phyloP scores from a whole-genome alignment of 2,797 vertebrate species.

The Rhinatrema bivittatum region DNA sequence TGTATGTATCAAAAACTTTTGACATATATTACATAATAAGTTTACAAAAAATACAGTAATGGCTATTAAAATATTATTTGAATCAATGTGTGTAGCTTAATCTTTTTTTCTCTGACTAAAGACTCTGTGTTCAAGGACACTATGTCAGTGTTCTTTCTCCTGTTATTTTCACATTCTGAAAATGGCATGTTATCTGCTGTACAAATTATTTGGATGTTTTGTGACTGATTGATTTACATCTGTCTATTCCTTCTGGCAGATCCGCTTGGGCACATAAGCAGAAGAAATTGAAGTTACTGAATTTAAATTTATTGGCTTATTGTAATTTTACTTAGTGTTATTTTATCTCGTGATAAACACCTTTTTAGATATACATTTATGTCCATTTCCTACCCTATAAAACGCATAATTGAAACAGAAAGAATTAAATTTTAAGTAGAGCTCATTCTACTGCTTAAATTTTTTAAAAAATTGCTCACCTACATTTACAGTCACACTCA shows the following conservation, averaged over 20 bases:
- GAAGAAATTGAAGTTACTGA: conserved; percentile 20
- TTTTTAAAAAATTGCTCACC: conserved; percentile 17
- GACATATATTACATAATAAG: conserved; percentile 30
- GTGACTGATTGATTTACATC: conserved; percentile 7
- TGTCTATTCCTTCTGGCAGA: conserved; percentile 13
- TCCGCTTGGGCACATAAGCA: conserved; percentile 20
- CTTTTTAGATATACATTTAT: no score
- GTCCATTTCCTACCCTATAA: no score
- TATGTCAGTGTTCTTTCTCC: conserved; percentile 30
- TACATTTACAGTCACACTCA: conserved; percentile 30
- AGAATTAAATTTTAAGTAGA: background rate
- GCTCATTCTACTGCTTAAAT: conserved; percentile 17
- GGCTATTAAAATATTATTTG: conserved; percentile 51
- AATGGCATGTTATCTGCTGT: background rate
- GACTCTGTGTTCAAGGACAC: no score
- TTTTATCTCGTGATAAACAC: no score
- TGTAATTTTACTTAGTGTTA: conserved; percentile 13
- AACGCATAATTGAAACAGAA: no score
- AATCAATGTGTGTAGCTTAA: conserved; percentile 50
- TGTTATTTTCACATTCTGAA: conserved; percentile 2
- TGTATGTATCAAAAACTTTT: conserved; percentile 31
- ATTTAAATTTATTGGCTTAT: background rate
- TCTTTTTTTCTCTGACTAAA: conserved; percentile 38
- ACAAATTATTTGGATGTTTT: background rate
- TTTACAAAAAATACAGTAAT: conserved; percentile 35